These are phyloP conservation scores for Cheilosia impressa DNA, from an alignment of 2,888 invertebrate genomes.

Conservation along the genomic window DNA sequence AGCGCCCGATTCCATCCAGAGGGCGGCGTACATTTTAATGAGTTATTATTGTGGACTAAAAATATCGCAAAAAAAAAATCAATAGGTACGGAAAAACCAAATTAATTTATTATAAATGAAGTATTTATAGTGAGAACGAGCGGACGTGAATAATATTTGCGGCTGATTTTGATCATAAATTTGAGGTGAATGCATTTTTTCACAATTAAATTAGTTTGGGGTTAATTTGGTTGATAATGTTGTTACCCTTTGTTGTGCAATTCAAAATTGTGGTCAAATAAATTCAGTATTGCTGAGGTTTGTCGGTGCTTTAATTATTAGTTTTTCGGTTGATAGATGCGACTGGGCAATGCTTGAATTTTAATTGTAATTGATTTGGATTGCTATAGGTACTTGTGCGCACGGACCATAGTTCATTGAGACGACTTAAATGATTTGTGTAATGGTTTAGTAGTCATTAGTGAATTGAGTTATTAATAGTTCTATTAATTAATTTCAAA, in stretches of 20 bases:
- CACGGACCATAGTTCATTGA: not conserved
- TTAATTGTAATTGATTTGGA: slow-evolving; percentile 23
- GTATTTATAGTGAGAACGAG: slow-evolving; percentile 52
- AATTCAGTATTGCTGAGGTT: slow-evolving; percentile 38
- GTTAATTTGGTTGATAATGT: slow-evolving; percentile 70
- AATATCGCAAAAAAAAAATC: not conserved
- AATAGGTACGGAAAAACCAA: not conserved
- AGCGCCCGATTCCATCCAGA: not conserved
- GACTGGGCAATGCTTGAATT: not conserved
- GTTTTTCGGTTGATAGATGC: not conserved
- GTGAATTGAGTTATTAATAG: too few relatives aligned
- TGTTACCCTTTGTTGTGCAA: slow-evolving; percentile 39
- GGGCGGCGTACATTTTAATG: slow-evolving; percentile 4
- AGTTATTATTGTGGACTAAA: slow-evolving; percentile 30
- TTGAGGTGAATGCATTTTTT: slow-evolving; percentile 56
- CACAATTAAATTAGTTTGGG: slow-evolving; percentile 55
- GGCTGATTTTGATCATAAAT: slow-evolving; percentile 49
- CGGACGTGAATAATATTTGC: slow-evolving; percentile 42
- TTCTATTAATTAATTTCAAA: too few relatives aligned
- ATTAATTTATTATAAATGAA: slow-evolving; percentile 64
- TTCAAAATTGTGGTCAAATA: slow-evolving; percentile 20
- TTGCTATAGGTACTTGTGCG: not conserved
- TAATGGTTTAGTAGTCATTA: not conserved
- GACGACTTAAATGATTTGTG: slow-evolving; percentile 2
- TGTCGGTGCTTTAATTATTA: slow-evolving; percentile 13